phyloP scores from a whole-genome alignment of 2,888 invertebrate genomes.

The Tryphoninae sp. region DNA sequence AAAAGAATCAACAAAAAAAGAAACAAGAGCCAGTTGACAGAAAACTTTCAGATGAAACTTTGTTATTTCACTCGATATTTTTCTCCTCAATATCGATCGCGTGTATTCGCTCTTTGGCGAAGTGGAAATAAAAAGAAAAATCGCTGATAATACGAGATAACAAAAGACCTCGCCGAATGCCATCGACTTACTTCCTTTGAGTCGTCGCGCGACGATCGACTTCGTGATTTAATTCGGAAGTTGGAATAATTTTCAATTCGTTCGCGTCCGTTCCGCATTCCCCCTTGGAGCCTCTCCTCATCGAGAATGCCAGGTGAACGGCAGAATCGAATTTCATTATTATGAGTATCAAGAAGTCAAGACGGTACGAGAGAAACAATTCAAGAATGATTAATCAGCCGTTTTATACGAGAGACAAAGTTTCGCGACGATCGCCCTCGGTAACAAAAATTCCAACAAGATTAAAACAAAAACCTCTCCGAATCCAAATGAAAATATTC shows the following conservation, averaged over 20 bases:
- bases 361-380: constrained; percentile 49
- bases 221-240: constrained; percentile 66
- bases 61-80: constrained; percentile 13
- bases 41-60: not conserved
- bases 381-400: constrained; percentile 59
- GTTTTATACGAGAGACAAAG: constrained; percentile 53
- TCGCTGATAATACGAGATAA: constrained; percentile 1
- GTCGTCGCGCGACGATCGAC: constrained; percentile 39
- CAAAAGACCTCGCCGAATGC: constrained; percentile 24
- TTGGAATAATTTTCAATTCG: constrained; percentile 68
- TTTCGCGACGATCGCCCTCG: constrained; percentile 26
- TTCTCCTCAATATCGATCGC: constrained; percentile 1
- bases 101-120: not conserved
- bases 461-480: not conserved
- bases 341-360: constrained; percentile 35
- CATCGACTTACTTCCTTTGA: constrained; percentile 22
- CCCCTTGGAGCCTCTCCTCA: not conserved
- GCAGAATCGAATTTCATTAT: constrained; percentile 32
- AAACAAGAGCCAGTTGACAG: not conserved
- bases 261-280: constrained; percentile 48
- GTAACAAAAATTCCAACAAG: not conserved
- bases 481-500: constrained; percentile 31
- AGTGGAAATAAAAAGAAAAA: constrained; percentile 9
- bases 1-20: not conserved
- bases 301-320: not conserved